Conservation (phyloP, 2,888 invertebrate genomes). For the Linyphia triangularis region DNA sequence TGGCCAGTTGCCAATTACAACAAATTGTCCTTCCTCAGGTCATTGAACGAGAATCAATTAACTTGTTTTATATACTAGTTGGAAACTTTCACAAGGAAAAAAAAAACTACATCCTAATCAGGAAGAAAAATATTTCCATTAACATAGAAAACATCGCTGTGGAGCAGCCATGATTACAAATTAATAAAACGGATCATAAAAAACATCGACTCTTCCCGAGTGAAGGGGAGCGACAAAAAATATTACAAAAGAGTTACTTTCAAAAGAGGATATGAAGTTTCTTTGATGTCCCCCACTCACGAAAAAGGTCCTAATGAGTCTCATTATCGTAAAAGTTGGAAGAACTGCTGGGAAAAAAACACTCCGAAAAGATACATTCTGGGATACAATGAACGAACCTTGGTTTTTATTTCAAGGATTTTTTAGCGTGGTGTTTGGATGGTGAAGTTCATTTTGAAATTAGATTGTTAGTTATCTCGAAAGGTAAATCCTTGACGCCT, state of each 20-base stretch:
- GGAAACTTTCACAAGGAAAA: background rate
- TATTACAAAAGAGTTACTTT: constrained; percentile 11
- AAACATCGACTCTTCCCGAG: background rate
- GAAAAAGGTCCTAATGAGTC: constrained; percentile 5
- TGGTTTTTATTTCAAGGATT: background rate
- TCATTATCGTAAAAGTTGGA: constrained; percentile 10
- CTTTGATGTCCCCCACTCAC: constrained; percentile 13
- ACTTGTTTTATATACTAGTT: background rate
- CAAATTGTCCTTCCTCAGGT: background rate
- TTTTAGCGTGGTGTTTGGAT: background rate
- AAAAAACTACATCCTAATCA: background rate
- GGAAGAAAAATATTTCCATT: background rate
- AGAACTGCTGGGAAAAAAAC: background rate
- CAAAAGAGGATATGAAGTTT: background rate
- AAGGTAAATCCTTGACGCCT: no score
- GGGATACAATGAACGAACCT: background rate
- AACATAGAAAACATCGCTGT: background rate
- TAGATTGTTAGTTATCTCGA: no score
- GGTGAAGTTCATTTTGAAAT: no score
- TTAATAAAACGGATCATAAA: constrained; percentile 18
- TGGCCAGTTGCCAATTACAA: constrained; percentile 19
- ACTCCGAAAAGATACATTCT: background rate
- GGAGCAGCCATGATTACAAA: constrained; percentile 9
- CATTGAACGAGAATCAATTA: constrained; percentile 6
- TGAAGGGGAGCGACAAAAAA: background rate